phyloP scores from a whole-genome alignment of 2,888 invertebrate species.

The Synergus gifuensis region DNA sequence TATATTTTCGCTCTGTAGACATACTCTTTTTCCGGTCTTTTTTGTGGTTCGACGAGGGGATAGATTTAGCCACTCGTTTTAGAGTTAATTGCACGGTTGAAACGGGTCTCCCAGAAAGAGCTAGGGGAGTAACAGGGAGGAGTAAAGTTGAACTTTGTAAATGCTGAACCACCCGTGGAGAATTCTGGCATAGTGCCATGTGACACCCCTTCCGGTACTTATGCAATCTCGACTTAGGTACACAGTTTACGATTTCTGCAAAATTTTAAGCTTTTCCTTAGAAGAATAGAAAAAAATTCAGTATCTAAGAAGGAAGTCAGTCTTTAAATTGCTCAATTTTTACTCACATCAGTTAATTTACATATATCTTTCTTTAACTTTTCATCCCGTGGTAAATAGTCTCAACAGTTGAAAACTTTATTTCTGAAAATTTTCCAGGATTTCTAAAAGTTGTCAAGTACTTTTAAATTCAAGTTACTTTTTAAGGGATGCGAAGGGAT shows the following conservation, averaged over 20 bases:
- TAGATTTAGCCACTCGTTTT: conserved; percentile 12
- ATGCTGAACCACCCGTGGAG: conserved; percentile 31
- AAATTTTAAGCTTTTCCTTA: conserved; percentile 12
- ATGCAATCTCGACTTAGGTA: conserved; percentile 26
- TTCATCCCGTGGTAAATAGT: no score
- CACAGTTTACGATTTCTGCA: conserved; percentile 13
- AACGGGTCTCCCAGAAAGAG: neutral
- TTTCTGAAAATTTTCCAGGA: no score
- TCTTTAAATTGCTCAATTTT: neutral
- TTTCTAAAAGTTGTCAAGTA: no score
- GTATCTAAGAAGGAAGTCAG: neutral
- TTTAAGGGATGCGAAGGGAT: no score
- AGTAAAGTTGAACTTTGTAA: neutral
- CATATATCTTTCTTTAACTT: neutral
- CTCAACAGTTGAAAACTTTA: no score
- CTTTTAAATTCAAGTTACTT: no score
- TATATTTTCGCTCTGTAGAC: no score
- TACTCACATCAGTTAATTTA: neutral
- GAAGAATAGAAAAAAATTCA: neutral
- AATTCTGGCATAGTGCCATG: conserved; percentile 30
- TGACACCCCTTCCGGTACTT: conserved; percentile 37
- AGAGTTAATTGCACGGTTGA: conserved; percentile 29
- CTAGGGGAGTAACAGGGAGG: neutral
- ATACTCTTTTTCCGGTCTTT: conserved; percentile 13
- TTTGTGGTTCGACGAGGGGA: conserved; percentile 12